Percentiles rank a stretch among this genome's conserved stretches.
These are phyloP conservation scores for Sander vitreus DNA, from an alignment of 2,113 vertebrate genomes.

Conservation along the genomic window DNA sequence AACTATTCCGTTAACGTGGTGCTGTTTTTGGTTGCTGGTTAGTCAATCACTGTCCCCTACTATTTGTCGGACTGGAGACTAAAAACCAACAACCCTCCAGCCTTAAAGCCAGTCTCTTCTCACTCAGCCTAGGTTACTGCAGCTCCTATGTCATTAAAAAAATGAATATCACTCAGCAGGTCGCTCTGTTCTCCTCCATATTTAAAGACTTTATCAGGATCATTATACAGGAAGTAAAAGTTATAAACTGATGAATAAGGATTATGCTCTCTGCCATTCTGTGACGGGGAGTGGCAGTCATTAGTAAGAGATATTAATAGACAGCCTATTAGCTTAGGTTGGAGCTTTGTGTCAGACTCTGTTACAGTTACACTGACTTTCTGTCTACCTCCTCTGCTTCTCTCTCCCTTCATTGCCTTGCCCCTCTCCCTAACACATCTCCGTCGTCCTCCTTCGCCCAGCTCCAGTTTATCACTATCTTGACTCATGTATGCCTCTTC, in stretches of 20 bases:
- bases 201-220: slow-evolving; percentile 60
- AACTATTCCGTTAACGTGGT: neutral
- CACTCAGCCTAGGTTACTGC: neutral
- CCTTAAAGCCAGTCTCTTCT: neutral
- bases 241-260: slow-evolving; percentile 71
- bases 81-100: slow-evolving; percentile 5
- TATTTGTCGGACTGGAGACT: neutral
- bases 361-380: slow-evolving; percentile 53
- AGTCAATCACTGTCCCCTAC: neutral
- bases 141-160: slow-evolving; percentile 13
- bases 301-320: slow-evolving; percentile 75
- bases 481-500: slow-evolving; percentile 41
- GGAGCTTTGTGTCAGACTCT: slow-evolving; percentile 63
- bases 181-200: slow-evolving; percentile 43
- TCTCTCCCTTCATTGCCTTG: slow-evolving; percentile 1
- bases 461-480: slow-evolving; percentile 41
- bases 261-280: slow-evolving; percentile 38
- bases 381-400: slow-evolving; percentile 27
- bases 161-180: slow-evolving; percentile 27
- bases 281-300: slow-evolving; percentile 68
- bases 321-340: slow-evolving; percentile 66
- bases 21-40: no score
- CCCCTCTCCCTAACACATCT: slow-evolving; percentile 17
- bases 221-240: slow-evolving; percentile 65
- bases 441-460: slow-evolving; percentile 5